A percentile compares a stretch with the other conserved stretches of the same genome.
These are phyloP conservation scores for Tringa solitaria DNA, from an alignment of 2,113 vertebrate genomes.

Conservation along the genomic window DNA sequence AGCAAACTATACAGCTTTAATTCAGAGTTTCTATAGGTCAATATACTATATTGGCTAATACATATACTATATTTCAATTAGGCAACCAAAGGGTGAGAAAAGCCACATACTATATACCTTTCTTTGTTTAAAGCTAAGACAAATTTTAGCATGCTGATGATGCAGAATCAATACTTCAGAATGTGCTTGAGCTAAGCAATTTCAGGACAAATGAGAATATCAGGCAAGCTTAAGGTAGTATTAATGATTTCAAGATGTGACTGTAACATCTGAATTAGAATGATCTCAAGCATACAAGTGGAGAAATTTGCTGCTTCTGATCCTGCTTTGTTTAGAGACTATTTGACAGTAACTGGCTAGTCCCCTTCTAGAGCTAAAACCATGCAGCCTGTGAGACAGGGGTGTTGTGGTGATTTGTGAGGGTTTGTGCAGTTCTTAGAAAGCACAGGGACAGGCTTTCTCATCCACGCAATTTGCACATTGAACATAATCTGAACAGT, in stretches of 20 bases:
- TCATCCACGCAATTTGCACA: background rate
- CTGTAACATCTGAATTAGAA: background rate
- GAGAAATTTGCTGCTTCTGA: background rate
- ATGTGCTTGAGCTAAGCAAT: background rate
- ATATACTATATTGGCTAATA: background rate
- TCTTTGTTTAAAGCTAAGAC: background rate
- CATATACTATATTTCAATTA: background rate
- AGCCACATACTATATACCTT: background rate
- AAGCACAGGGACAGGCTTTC: background rate
- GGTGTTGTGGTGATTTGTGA: background rate
- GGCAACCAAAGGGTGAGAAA: background rate
- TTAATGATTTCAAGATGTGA: constrained; percentile 36
- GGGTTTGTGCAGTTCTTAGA: background rate
- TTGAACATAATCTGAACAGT: background rate
- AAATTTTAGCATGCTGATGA: background rate
- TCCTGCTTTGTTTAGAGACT: background rate
- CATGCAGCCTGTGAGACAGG: background rate
- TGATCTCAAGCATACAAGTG: background rate
- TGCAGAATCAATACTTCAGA: background rate
- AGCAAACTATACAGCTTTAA: background rate
- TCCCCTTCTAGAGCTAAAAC: background rate
- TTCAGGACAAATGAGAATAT: constrained; percentile 3
- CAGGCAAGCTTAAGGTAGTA: background rate
- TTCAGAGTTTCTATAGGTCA: background rate
- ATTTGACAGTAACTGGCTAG: background rate